phyloP scores from a whole-genome alignment of 2,888 invertebrate genomes.

The Ypsolopha sequella region DNA sequence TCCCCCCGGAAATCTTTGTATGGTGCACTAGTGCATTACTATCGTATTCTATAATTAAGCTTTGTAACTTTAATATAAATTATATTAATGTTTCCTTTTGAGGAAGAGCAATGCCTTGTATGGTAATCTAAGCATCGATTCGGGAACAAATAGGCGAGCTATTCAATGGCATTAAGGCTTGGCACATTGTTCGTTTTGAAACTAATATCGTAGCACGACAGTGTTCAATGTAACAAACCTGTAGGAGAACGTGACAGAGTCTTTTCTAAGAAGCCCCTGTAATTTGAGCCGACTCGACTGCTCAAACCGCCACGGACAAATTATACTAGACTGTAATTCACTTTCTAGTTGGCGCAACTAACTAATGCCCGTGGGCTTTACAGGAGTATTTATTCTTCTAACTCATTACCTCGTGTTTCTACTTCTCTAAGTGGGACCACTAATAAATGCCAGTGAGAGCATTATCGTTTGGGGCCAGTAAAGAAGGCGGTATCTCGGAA shows the following conservation, averaged over 20 bases:
- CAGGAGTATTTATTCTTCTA: constrained; percentile 19
- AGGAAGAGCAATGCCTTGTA: no score
- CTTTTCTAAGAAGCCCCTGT: constrained; percentile 31
- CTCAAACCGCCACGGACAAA: constrained; percentile 30
- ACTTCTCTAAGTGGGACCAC: constrained; percentile 2
- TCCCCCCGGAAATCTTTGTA: constrained; percentile 5
- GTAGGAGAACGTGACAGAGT: constrained; percentile 18
- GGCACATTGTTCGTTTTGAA: constrained; percentile 4
- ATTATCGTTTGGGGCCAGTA: not conserved
- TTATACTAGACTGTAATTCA: constrained; percentile 38
- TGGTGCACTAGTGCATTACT: not conserved
- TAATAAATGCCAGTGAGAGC: constrained; percentile 12
- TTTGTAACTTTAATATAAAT: not conserved
- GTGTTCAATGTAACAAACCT: constrained; percentile 10
- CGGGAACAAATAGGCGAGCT: no score
- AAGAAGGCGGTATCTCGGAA: constrained; percentile 5
- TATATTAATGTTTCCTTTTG: not conserved
- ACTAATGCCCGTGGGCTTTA: constrained; percentile 20
- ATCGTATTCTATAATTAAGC: not conserved
- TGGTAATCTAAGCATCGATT: no score
- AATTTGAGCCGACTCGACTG: constrained; percentile 30
- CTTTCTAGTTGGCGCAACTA: constrained; percentile 38
- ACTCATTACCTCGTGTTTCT: constrained; percentile 8
- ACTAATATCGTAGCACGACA: constrained; percentile 8
- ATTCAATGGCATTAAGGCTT: not conserved